These are phyloP conservation scores for Hormiphora californensis DNA, from an alignment of 37 sponge, comb jelly and placozoan genomes.

Conservation along the genomic window DNA sequence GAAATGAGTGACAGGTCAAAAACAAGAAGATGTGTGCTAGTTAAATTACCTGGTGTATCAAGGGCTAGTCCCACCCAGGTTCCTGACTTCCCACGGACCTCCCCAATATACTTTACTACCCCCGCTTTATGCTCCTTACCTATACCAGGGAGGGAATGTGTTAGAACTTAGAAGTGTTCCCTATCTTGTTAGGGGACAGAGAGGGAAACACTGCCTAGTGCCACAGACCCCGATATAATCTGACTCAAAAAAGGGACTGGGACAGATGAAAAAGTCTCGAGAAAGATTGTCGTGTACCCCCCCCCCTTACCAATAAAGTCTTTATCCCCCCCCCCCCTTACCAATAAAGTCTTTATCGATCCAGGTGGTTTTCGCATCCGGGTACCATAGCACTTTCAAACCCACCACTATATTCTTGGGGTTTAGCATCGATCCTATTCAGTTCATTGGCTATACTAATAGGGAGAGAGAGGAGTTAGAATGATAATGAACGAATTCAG, in stretches of 20 bases:
- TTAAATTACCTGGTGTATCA: conserved; percentile 39
- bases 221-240: too few relatives aligned
- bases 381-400: conserved; percentile 16
- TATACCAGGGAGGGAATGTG: not conserved
- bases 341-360: conserved; percentile 43
- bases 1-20: too few relatives aligned
- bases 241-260: too few relatives aligned
- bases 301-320: conserved; percentile 31
- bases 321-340: not conserved
- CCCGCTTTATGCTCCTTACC: not conserved
- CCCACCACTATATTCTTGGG: conserved; percentile 11
- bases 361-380: not conserved
- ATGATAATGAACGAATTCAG: too few relatives aligned
- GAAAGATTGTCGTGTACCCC: too few relatives aligned
- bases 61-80: not conserved
- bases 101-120: not conserved
- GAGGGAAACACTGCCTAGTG: too few relatives aligned
- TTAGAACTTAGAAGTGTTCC: not conserved
- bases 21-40: too few relatives aligned
- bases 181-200: not conserved
- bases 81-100: not conserved
- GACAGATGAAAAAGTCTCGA: too few relatives aligned
- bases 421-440: too few relatives aligned
- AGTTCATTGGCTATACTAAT: too few relatives aligned
- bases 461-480: too few relatives aligned